Evolutionary conservation across 2,113 vertebrate species (phyloP), one percentile per base, ranked within the genome.

Genomic region (Ochotona princeps): DNA sequence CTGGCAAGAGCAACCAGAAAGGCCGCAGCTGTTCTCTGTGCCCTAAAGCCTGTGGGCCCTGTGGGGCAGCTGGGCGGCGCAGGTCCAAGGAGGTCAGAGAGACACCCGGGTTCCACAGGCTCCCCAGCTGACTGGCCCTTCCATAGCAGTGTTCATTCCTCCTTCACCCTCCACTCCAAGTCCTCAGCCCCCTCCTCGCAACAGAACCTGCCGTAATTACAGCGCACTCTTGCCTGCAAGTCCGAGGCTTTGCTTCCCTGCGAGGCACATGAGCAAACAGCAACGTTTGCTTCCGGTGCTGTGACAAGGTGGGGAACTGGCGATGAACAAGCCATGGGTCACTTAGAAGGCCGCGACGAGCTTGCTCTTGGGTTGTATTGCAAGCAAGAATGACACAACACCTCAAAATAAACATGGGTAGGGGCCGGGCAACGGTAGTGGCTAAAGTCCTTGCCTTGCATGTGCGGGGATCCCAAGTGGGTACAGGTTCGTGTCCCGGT

Each of bases 1-100:
- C 66, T 84, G 51, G 32, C 61, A 66, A 75, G 66, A 89, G 25
- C 38, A 92, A 49, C 38, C 51, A 44, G 57, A 78, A 28, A 32
- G n/a, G 81, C 8, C 61, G 5, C 90, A 96, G 84, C 91, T 95
- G 87, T 60, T 47, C 11, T 54, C 88, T 67, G n/a, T 30, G 61
- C 76, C 44, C 78, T 7, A 12, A 72, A 87, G 72, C 86, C 72
- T 9, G 2, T 9, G 10, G 63, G 75, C 63, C 8, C 32, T 28
- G 3, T 13, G 9, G 14, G 47, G 47, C 6, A 5, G 32, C 67
- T 47, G 11, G 13, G 30, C 0, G 32, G 83, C 35, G 73, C 30
- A 9, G 0, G 5, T 26, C 60, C 61, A 5, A 44, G 66, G 61
- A 78, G 89, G 54, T 60, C 89, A 80, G 66, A 67, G 61, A 72